Conservation (phyloP, 2,113 vertebrate species). For the Myiozetetes cayanensis region DNA sequence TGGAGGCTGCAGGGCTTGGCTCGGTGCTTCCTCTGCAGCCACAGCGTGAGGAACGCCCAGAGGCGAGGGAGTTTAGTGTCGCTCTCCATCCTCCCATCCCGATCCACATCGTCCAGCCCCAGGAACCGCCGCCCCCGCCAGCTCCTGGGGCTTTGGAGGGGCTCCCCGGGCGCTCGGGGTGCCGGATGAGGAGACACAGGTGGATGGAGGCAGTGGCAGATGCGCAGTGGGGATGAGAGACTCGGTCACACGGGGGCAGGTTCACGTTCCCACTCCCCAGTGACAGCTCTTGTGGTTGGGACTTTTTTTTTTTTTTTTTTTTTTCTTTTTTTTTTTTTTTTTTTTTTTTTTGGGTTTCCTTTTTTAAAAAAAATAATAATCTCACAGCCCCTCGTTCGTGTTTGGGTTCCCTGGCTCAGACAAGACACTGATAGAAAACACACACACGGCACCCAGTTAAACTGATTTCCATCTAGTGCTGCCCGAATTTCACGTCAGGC, state of each 20-base stretch:
- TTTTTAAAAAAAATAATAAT: neutral
- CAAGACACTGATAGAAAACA: neutral
- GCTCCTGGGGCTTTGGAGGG: neutral
- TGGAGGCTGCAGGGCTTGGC: conserved; percentile 65
- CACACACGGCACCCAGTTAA: accelerated
- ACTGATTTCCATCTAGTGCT: neutral
- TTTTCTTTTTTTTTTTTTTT: neutral
- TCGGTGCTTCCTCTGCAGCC: conserved; percentile 76
- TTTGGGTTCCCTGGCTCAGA: neutral
- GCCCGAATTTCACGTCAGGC: neutral
- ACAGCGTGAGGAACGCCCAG: conserved; percentile 69
- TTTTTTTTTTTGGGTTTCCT: neutral
- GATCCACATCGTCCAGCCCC: neutral
- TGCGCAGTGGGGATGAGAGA: neutral
- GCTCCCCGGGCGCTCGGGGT: neutral
- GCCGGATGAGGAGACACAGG: neutral
- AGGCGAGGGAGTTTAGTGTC: conserved; percentile 71
- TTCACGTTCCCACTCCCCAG: neutral
- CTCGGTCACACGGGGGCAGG: neutral
- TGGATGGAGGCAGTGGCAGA: neutral
- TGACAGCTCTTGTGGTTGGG: neutral
- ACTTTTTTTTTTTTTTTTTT: neutral
- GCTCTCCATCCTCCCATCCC: conserved; percentile 74
- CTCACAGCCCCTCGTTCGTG: neutral
- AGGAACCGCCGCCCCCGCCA: neutral